These are phyloP conservation scores for Coendou prehensilis DNA, from an alignment of 2,797 vertebrate species.

Conservation along the genomic window DNA sequence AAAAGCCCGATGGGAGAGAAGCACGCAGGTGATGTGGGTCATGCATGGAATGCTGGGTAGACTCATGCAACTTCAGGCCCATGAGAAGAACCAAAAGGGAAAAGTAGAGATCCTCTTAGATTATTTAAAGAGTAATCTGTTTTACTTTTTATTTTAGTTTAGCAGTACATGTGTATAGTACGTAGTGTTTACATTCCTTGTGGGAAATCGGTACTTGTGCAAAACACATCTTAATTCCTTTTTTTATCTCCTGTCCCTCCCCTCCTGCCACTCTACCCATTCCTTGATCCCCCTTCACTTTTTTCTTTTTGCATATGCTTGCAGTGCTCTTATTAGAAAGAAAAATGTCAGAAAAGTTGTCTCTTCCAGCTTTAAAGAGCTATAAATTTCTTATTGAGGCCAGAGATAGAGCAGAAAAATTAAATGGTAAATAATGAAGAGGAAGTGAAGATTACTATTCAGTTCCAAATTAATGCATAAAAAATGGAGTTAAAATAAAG, in stretches of 20 bases:
- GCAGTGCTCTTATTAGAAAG: not conserved
- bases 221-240: not conserved
- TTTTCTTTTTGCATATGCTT: not conserved
- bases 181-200: not conserved
- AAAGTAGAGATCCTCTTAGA: not conserved
- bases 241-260: not conserved
- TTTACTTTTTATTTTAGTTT: not conserved
- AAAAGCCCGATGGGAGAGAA: not conserved
- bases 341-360: not conserved
- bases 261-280: no score
- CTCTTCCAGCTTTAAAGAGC: not conserved
- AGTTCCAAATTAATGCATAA: not conserved
- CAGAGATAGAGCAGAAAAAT: not conserved
- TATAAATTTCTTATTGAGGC: not conserved
- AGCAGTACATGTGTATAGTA: not conserved
- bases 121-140: not conserved
- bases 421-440: not conserved
- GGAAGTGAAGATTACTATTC: not conserved
- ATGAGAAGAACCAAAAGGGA: not conserved
- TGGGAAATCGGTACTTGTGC: not conserved
- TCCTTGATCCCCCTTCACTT: not conserved
- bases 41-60: accelerated
- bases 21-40: not conserved
- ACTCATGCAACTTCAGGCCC: not conserved
- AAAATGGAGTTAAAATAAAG: not conserved